Evolutionary conservation across 2,797 vertebrate species (phyloP), one percentile per base, ranked within the genome.

Genomic region (Scolopax rusticola): DNA sequence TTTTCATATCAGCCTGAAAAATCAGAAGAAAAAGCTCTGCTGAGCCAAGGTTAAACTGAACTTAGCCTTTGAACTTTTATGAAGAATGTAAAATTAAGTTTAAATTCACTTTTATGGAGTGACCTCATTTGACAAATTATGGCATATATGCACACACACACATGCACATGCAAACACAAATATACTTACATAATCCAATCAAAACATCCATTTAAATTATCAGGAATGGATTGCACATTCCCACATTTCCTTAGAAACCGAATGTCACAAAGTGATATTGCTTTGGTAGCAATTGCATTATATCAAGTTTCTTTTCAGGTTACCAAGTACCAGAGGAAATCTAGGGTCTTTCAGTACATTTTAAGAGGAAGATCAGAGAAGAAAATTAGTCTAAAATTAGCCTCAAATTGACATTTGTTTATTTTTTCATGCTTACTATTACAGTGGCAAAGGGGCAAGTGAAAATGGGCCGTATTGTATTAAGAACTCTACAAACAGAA

Each of bases 31-130:
- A 94, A 90, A 90, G 88, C 84, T 75, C 86, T 54, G 45, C 70
- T 69, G 73, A 97, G 87, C 89, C 80, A 95, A 91, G 84, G 93
- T 95, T 96, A 97, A 97, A 95, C 71, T 84, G 93, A 96, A 93
- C 83, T 97, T 97, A 97, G 59, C 96, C 91, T 97, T 94, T 97
- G 95, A 97, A 96, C 97, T 88, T 96, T 93, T 87, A 89, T 53
- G 63, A 59, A 89, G 78, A 77, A 87, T 64, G 84, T 74, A 95
- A 97, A 96, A 88, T 93, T 83, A 95, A 92, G 95, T 96, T 97
- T 95, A 96, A 89, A 92, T 77, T 97, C 95, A 96, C 84, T 94
- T 96, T 94, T 89, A 78, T 32, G 47, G 69, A 59, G n/a, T 95
- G 81, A 92, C 84, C 64, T 83, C 74, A 87, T 86, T 85, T 73